Evolutionary conservation across 1,140 invertebrate species (phyloP).

Genomic region (Plectus sambesii): DNA sequence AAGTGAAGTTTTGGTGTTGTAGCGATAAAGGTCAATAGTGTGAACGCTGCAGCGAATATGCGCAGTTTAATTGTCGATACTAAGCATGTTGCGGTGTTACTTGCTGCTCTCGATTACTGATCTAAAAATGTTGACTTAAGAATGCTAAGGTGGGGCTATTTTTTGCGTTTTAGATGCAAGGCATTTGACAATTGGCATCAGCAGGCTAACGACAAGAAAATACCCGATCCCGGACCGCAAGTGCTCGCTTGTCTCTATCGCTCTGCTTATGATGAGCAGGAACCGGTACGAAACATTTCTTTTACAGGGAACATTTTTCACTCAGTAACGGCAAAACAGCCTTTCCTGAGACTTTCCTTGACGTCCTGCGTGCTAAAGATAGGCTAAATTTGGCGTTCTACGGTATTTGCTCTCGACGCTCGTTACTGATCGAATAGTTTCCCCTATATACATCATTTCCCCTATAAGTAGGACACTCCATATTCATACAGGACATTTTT

Average conservation of each 20-base stretch:
- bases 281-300: slow-evolving; percentile 56
- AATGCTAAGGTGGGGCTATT: neutral
- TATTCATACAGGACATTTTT: too few species aligned
- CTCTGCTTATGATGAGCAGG: slow-evolving; percentile 58
- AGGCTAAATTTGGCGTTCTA: too few species aligned
- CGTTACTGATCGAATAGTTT: too few species aligned
- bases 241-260: slow-evolving; percentile 82
- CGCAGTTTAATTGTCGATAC: too few species aligned
- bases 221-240: slow-evolving; percentile 62
- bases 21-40: too few species aligned
- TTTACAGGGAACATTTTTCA: slow-evolving; percentile 48
- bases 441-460: too few species aligned
- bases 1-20: too few species aligned
- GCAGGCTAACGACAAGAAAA: slow-evolving; percentile 49
- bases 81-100: slow-evolving; percentile 5
- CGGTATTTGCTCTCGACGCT: too few species aligned
- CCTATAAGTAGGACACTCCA: neutral
- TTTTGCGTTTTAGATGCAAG: slow-evolving; percentile 51
- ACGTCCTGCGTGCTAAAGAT: too few species aligned
- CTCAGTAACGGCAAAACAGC: too few species aligned
- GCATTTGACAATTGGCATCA: slow-evolving; percentile 65
- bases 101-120: slow-evolving; percentile 10
- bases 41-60: too few species aligned
- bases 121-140: slow-evolving; percentile 8
- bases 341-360: too few species aligned